phyloP scores from a whole-genome alignment of 1,140 invertebrate species.

The Diachasma alloeum region DNA sequence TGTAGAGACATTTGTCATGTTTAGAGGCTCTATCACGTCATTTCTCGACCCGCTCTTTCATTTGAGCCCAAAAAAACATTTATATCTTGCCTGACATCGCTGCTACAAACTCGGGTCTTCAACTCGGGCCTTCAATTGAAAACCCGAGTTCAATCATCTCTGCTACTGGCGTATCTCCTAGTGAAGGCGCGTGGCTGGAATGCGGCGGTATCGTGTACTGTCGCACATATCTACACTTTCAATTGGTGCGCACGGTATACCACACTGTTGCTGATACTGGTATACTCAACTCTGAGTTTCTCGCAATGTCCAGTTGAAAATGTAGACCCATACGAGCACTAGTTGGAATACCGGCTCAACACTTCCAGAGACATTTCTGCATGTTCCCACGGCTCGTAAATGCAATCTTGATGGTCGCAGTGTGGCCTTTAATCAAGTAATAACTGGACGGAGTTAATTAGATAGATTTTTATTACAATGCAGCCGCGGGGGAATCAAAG shows the following conservation, averaged over 20 bases:
- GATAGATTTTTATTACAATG: not conserved
- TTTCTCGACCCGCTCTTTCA: too few relatives aligned
- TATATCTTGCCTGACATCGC: too few relatives aligned
- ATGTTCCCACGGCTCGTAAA: conserved; percentile 10
- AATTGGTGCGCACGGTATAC: conserved; percentile 42
- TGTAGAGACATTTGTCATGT: too few relatives aligned
- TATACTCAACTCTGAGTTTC: not conserved
- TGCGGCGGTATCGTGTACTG: conserved; percentile 45
- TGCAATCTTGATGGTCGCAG: not conserved
- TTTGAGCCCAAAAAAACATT: too few relatives aligned
- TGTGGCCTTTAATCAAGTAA: conserved; percentile 3
- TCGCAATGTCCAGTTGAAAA: not conserved
- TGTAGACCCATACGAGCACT: not conserved
- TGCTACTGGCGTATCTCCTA: conserved; percentile 44
- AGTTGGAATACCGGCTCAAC: not conserved
- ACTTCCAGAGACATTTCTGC: not conserved
- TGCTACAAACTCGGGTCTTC: too few relatives aligned
- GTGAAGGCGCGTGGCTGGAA: conserved; percentile 62
- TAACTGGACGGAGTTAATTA: not conserved
- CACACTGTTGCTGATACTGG: conserved; percentile 33
- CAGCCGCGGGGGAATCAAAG: not conserved
- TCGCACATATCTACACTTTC: conserved; percentile 40
- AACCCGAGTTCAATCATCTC: not conserved
- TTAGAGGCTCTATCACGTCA: too few relatives aligned
- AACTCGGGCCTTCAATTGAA: too few relatives aligned